Conservation (phyloP, 2,113 vertebrate genomes). For the Hippocampus comes region DNA sequence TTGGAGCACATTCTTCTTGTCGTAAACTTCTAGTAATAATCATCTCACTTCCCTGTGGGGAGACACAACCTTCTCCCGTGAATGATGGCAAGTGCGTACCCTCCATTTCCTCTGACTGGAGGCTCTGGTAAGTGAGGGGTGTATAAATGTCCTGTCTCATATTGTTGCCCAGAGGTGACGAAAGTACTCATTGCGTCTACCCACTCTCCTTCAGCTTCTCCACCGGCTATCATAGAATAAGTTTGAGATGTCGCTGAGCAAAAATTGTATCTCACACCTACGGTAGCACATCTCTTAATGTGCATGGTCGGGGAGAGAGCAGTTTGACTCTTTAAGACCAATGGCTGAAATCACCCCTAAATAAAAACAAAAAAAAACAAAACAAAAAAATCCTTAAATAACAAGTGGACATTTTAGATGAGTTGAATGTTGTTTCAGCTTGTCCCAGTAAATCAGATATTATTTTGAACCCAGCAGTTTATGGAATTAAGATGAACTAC, state of each 20-base stretch:
- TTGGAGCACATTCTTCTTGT: slow-evolving; percentile 26
- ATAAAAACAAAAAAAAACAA: not conserved
- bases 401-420: not conserved
- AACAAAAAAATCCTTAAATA: not conserved
- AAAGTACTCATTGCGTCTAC: slow-evolving; percentile 15
- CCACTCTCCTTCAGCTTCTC: slow-evolving; percentile 16
- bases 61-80: slow-evolving; percentile 30
- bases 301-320: slow-evolving; percentile 8
- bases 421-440: not conserved
- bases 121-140: slow-evolving; percentile 28
- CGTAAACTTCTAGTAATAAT: slow-evolving; percentile 36
- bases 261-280: not conserved
- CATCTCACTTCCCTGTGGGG: slow-evolving; percentile 24
- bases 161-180: slow-evolving; percentile 25
- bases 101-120: slow-evolving; percentile 40
- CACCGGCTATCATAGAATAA: slow-evolving; percentile 10
- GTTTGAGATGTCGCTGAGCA: not conserved
- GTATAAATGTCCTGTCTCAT: slow-evolving; percentile 42
- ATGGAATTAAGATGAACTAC: not conserved
- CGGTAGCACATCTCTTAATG: not conserved
- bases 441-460: not conserved
- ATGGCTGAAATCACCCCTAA: not conserved
- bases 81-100: slow-evolving; percentile 25
- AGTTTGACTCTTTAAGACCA: slow-evolving; percentile 13
- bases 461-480: not conserved